Base-by-base conservation (phyloP, 2,797 vertebrate genomes). In the Lacerta viridis region DNA sequence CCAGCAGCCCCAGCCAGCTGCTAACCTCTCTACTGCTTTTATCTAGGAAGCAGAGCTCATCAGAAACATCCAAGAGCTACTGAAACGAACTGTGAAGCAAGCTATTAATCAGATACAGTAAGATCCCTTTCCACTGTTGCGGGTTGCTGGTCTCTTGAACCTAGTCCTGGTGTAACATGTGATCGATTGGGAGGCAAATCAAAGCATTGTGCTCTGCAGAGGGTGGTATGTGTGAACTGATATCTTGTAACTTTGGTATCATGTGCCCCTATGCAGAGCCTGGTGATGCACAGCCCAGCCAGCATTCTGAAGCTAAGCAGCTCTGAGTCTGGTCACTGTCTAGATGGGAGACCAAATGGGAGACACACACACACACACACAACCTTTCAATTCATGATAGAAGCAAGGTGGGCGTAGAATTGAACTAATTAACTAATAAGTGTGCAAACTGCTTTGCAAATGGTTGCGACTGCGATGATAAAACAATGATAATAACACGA, bases 41-140 rank as follows among this genome's bases (percentile, higher is more conserved):
- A 3, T 77, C 25, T 87, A 99, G 99, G 98, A 99, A 91, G 96
- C 97, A 0, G 98, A 99, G 69, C 96, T 99, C 43, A 98, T 99
- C 95, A 96, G 96, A 93, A 98, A 96, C 71, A n/a, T 99, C 68
- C 98, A 98, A 94, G 97, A 98, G 86, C 98, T 99, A 61, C 95
- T 99, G 94, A 98, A 98, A 88, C 98, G 97, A 91, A 99, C 98
- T 10, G 94, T 97, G 83, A 95, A 95, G 88, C 98, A 99, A 94
- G 97, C 97, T 0, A 75, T 96, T 88, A 96, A 93, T 92, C 99
- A 99, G 96, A 98, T 98, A 84, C 97, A 97, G 99, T 99, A 94
- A 97, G 97, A 59, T 1, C 1, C 27, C 10, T 86, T 55, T 46
- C 75, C 29, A 2, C 0, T 0, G 3, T 66, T 4, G 9, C 8